phyloP scores from a whole-genome alignment of 2,797 vertebrate genomes.

The Enteromius thamalakanensis region DNA sequence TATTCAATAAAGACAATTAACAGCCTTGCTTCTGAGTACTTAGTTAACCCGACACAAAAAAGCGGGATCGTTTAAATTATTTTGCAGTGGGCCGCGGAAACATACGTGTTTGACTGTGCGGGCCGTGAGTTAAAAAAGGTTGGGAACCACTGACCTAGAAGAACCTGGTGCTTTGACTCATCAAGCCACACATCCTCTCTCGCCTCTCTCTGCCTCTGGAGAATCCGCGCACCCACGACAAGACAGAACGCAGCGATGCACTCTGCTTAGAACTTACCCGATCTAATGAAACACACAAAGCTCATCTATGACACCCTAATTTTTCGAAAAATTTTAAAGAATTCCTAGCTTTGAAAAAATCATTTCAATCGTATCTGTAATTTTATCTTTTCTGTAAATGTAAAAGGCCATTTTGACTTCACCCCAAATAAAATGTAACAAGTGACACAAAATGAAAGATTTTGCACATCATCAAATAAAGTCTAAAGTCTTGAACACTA shows the following conservation, averaged over 20 bases:
- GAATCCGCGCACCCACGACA: not conserved
- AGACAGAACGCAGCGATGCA: not conserved
- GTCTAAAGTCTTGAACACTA: too few relatives aligned
- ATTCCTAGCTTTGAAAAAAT: not conserved
- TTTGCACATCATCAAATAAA: too few relatives aligned
- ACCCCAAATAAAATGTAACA: not conserved
- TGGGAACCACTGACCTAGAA: not conserved
- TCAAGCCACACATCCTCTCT: not conserved
- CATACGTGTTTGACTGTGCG: too few relatives aligned
- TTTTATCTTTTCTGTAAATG: not conserved
- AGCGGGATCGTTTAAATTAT: too few relatives aligned
- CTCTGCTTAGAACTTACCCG: not conserved
- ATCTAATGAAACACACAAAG: not conserved
- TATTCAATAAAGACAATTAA: too few relatives aligned
- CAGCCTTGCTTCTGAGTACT: too few relatives aligned
- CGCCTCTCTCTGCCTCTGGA: not conserved
- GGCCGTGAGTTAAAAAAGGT: too few relatives aligned
- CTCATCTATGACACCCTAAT: not conserved
- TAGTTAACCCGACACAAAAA: too few relatives aligned
- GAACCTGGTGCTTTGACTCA: slow-evolving; percentile 28
- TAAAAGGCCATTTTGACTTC: not conserved
- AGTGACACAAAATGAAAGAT: not conserved
- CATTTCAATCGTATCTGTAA: not conserved
- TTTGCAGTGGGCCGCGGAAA: too few relatives aligned
- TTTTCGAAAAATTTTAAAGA: not conserved